Conservation (phyloP, 2,888 invertebrate species). For the Thymelicus acteon region DNA sequence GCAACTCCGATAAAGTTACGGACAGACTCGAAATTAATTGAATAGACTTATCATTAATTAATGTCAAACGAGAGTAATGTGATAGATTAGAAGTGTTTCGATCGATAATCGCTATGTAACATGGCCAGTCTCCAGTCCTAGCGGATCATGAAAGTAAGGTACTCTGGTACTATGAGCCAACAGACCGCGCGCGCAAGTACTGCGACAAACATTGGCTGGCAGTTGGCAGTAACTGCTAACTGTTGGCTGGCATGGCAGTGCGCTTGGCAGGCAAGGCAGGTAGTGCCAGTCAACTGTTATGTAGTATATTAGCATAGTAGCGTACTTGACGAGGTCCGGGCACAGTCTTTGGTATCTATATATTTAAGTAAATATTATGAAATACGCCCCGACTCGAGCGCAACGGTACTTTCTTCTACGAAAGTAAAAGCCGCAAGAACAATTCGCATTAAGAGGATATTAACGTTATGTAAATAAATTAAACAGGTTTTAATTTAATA, state of each 20-base stretch:
- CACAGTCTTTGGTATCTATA: slow-evolving; percentile 14
- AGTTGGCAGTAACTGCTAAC: too few species aligned
- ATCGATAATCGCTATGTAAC: slow-evolving; percentile 2
- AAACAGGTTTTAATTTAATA: slow-evolving; percentile 8
- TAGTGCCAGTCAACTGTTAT: too few species aligned
- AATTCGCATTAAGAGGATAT: slow-evolving; percentile 19
- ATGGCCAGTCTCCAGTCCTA: background rate
- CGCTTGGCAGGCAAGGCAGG: too few species aligned
- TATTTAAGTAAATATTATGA: slow-evolving; percentile 20
- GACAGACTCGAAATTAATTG: slow-evolving; percentile 6
- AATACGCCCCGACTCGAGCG: background rate
- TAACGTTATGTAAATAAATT: slow-evolving; percentile 27
- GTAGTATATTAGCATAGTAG: slow-evolving; percentile 16
- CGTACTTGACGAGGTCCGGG: background rate
- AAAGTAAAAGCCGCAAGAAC: slow-evolving; percentile 27
- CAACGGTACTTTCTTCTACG: slow-evolving; percentile 22
- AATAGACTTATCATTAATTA: slow-evolving; percentile 23
- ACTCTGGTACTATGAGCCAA: too few species aligned
- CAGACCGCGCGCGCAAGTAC: too few species aligned
- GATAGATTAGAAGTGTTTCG: slow-evolving; percentile 7
- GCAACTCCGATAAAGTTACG: background rate
- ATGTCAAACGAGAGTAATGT: slow-evolving; percentile 18
- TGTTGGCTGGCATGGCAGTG: too few species aligned
- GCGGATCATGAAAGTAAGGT: slow-evolving; percentile 2
- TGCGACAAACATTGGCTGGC: too few species aligned